Base-by-base conservation (phyloP, 2,797 vertebrate species). In the Urocyon cinereoargenteus region DNA sequence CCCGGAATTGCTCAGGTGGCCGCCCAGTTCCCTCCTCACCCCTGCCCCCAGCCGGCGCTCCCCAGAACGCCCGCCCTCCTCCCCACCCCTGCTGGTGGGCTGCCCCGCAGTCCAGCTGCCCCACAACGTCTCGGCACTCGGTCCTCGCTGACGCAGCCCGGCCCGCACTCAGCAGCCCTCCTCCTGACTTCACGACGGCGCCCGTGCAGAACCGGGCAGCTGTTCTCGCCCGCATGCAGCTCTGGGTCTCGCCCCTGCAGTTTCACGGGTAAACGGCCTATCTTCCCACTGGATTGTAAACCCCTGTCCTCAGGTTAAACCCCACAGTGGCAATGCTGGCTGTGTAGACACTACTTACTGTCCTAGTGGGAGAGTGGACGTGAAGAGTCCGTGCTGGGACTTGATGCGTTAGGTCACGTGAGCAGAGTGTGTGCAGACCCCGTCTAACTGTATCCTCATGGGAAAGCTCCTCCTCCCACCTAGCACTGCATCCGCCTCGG, bases 341-440 rank as follows among this genome's bases (percentile, higher is more conserved):
- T 14, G 12, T 13, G 51, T 51, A 45, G 28, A 18, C 9, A 4
- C 34, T 9, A 16, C 6, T 45, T 45, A 45, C 24, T 14, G 61
- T n/a, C 40, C 57, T 3, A 36, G 21, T 13, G 24, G 31, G 6
- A 0, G 0, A 53, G 59, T 11, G 15, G 31, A 61, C 21, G 9
- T 34, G n/a, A 21, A 8, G 66, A 31, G 31, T 12, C 24, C 16
- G 10, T 3, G 7, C 21, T 28, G 21, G 28, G 53, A 55, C 40
- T 5, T 13, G 12, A 15, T 9, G 0, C 7, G 6, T 22, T 59
- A 28, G 3, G 53, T 61, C 21, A 3, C 2, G 0, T 10, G 36
- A 68, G 78, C 28, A 15, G 11, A 24, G 1, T 1, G 14, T 18
- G 45, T 6, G 8, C 26, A 75, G 73, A 16, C 26, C 45, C 26